Evolutionary conservation across 2,113 vertebrate species (phyloP).

Genomic region (Antennarius striatus): DNA sequence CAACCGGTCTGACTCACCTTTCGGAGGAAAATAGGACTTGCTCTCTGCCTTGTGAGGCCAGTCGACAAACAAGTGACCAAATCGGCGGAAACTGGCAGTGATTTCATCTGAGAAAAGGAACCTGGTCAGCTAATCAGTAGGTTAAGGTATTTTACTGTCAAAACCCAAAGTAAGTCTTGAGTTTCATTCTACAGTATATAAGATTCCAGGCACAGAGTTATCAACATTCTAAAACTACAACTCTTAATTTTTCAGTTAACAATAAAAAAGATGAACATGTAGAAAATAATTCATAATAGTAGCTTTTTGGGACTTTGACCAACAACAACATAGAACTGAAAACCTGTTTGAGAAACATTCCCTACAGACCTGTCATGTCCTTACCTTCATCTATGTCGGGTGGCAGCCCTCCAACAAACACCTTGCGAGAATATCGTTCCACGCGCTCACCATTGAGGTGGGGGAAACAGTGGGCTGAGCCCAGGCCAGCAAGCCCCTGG

Average conservation of each 20-base stretch:
- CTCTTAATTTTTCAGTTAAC: too few relatives aligned
- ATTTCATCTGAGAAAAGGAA: constrained; percentile 88
- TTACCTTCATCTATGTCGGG: constrained; percentile 99
- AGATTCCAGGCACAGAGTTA: too few relatives aligned
- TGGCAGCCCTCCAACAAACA: constrained; percentile 96
- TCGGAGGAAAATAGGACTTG: constrained; percentile 99
- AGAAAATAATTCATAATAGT: too few relatives aligned
- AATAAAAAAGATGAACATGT: too few relatives aligned
- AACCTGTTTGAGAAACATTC: neutral
- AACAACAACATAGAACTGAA: too few relatives aligned
- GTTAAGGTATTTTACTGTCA: too few relatives aligned
- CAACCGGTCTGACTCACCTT: constrained; percentile 80
- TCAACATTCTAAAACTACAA: too few relatives aligned
- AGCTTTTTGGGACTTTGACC: too few relatives aligned
- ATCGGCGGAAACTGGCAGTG: constrained; percentile 97
- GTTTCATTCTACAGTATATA: neutral
- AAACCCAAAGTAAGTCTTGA: neutral
- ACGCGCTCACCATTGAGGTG: constrained; percentile 97
- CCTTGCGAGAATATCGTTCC: constrained; percentile 96
- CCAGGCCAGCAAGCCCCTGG: constrained; percentile 89
- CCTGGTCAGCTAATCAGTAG: neutral
- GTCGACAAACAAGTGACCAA: constrained; percentile 98
- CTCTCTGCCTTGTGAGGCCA: constrained; percentile 99
- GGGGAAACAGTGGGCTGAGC: constrained; percentile 95
- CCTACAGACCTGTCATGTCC: neutral